phyloP scores from a whole-genome alignment of 37 sponge, comb jelly and placozoan species.

The Aphrocallistes beatrix region DNA sequence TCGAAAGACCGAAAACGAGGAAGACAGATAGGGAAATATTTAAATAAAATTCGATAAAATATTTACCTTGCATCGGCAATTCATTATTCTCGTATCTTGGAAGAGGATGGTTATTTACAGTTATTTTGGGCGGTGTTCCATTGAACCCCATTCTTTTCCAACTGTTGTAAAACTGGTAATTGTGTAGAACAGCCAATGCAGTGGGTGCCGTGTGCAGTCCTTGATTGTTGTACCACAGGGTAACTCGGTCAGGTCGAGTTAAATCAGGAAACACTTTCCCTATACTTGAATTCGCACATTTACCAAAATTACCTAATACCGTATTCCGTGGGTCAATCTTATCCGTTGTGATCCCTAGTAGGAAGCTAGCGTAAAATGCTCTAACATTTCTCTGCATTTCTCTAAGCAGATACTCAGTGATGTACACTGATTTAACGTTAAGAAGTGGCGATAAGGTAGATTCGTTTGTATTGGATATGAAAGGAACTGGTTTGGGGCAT shows the following conservation, averaged over 20 bases:
- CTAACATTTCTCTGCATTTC: background rate
- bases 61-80: slow-evolving; percentile 28
- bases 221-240: slow-evolving; percentile 73
- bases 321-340: background rate
- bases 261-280: background rate
- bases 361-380: background rate
- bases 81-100: slow-evolving; percentile 29
- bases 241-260: slow-evolving; percentile 21
- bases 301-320: background rate
- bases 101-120: slow-evolving; percentile 52
- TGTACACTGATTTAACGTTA: background rate
- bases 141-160: background rate
- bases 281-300: background rate
- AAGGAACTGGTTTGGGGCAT: background rate
- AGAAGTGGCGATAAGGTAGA: too few species aligned
- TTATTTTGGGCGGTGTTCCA: slow-evolving; percentile 11
- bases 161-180: slow-evolving; percentile 17
- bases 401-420: background rate
- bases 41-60: too few species aligned
- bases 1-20: slow-evolving; percentile 65
- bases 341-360: background rate
- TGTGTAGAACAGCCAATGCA: slow-evolving; percentile 54
- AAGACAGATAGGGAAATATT: slow-evolving; percentile 30
- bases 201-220: slow-evolving; percentile 47
- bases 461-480: background rate